Conservation (phyloP, 1,140 invertebrate species). For the Drosophila grimshawi region DNA sequence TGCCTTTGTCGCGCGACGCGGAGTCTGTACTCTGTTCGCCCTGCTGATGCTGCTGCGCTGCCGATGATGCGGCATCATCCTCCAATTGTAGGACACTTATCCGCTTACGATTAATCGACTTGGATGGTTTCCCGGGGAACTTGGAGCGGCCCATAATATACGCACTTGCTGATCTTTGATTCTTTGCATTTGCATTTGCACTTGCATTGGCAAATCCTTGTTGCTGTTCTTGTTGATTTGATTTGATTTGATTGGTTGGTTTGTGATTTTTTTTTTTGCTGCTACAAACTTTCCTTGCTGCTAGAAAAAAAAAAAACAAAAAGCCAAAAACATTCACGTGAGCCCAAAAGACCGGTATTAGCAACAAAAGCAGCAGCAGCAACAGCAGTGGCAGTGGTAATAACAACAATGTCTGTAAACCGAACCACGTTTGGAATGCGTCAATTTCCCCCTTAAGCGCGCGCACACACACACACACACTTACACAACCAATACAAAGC, state of each 20-base stretch:
- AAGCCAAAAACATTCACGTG: slow-evolving; percentile 54
- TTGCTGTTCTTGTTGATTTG: slow-evolving; percentile 1
- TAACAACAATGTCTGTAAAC: slow-evolving; percentile 43
- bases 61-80: slow-evolving; percentile 80
- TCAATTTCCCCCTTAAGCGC: slow-evolving; percentile 54
- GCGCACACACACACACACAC: slow-evolving; percentile 4
- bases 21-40: slow-evolving; percentile 55
- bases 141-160: slow-evolving; percentile 86
- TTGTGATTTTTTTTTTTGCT: slow-evolving; percentile 1
- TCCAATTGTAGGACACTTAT: slow-evolving; percentile 89
- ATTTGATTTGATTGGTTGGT: too few species aligned
- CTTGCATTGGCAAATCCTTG: slow-evolving; percentile 43
- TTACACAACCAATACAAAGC: not conserved
- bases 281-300: slow-evolving; percentile 48
- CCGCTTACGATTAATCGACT: slow-evolving; percentile 92
- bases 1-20: slow-evolving; percentile 63
- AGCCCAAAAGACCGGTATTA: slow-evolving; percentile 72
- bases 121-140: slow-evolving; percentile 93
- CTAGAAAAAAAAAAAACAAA: slow-evolving; percentile 10
- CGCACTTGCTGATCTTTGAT: slow-evolving; percentile 57
- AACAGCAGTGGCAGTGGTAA: slow-evolving; percentile 31
- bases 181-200: slow-evolving; percentile 31
- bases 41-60: slow-evolving; percentile 41
- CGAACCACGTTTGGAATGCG: slow-evolving; percentile 70
- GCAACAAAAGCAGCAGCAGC: slow-evolving; percentile 38